A percentile compares a stretch with the other conserved stretches of the same genome.
phyloP scores from a whole-genome alignment of 2,113 vertebrate genomes.

The Brachionichthys hirsutus region DNA sequence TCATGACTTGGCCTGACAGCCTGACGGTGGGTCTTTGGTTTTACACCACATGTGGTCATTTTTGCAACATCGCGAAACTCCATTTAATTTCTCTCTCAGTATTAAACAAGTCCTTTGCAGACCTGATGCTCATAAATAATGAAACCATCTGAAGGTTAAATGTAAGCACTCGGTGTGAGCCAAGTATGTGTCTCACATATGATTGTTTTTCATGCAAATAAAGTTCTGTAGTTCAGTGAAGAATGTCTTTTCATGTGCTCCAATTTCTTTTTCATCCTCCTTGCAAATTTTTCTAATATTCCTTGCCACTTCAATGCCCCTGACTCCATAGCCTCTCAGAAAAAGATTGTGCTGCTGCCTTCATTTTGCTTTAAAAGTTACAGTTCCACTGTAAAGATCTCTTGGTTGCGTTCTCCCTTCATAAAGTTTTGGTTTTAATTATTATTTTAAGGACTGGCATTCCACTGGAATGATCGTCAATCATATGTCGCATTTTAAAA shows the following conservation, averaged over 20 bases:
- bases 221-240: neutral
- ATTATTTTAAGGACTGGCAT: fast-evolving
- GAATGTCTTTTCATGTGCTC: neutral
- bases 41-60: conserved; percentile 51
- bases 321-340: neutral
- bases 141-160: conserved; percentile 38
- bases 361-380: too few species aligned
- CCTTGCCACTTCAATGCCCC: neutral
- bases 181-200: conserved; percentile 24
- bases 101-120: conserved; percentile 3
- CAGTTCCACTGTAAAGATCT: too few species aligned
- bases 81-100: conserved; percentile 23
- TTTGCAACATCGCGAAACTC: conserved; percentile 42
- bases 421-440: neutral
- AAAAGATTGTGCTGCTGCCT: neutral
- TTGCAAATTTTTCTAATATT: neutral
- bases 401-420: neutral
- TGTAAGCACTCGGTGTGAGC: conserved; percentile 39
- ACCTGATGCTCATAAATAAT: conserved; percentile 46
- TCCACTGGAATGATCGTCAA: neutral
- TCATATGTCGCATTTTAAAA: neutral
- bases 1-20: too few species aligned
- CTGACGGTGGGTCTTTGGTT: neutral
- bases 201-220: conserved; percentile 15
- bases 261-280: neutral